Base-by-base conservation (phyloP, 2,113 vertebrate genomes). In the Protobothrops mucrosquamatus region DNA sequence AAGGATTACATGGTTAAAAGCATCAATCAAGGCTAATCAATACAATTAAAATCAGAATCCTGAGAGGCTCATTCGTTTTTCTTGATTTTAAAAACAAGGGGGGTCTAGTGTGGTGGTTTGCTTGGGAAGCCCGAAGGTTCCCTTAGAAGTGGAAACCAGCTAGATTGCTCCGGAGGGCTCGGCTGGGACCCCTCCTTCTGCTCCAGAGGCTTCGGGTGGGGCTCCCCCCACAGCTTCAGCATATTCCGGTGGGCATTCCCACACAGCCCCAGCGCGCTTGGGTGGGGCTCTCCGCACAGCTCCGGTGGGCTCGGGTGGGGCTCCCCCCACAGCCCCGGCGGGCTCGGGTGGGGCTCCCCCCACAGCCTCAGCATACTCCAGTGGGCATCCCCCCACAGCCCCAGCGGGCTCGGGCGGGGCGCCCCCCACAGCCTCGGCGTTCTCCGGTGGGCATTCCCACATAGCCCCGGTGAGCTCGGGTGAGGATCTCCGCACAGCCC, bases 351-450 rank as follows among this genome's bases (percentile, higher is more conserved):
- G 39, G 34, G 2, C 74, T 43, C 74, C n/a, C 4, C n/a, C 39
- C 14, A 6, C 34, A 0, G 74, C n/a, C 1, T 34, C 29, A 2
- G 29, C 43, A 43, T 2, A 43, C 43, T 43, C 43, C 2, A 34
- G 34, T 9, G 81, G 39, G 15, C 1, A 15, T 3, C 39, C 39
- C 3, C 4, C 43, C 46, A 1, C 23, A 2, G 43, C 43, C 11
- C 6, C 23, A 2, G 3, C 0, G 11, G 48, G 46, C 23, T 51
- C 20, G 85, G 85, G 1, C 15, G 85, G 46, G 23, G 0, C 23
- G 1, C 24, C 48, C 7, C 12, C 85, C 1, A 0, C 23, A 0
- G 43, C 23, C 3, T 9, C 8, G 1, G 43, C 0, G 20, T 7
- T 2, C 20, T 48, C 43, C 22, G 7, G 8, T 8, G 81, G 43